Evolutionary conservation across 2,888 invertebrate genomes (phyloP), one percentile per base, ranked within the genome.

Genomic region (Orchestes rusci): DNA sequence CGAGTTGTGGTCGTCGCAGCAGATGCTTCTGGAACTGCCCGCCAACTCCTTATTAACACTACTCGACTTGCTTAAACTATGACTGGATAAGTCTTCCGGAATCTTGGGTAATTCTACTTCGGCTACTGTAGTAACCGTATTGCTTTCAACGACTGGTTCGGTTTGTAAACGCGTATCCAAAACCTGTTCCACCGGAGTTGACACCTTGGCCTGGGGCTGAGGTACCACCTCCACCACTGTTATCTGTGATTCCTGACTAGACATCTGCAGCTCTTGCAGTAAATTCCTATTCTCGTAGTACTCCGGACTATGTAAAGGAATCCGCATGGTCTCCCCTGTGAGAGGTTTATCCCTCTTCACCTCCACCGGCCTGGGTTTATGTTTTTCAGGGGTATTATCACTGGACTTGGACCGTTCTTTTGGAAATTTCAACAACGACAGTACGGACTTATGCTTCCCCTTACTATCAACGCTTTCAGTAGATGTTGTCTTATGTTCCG

Each of bases 241-340:
- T 35, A 73, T 73, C 59, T 73, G 73, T 4, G 73, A 73, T 32
- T 74, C 74, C 58, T 73, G 73, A 41, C 67, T 67, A 7, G 67
- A 66, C 35, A 63, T 62, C 45, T 66, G 64, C 43, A 62, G 59
- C 38, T 67, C 64, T 45, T 64, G 61, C 33, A 64, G 48, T 42
- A 56, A 45, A n/a, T 36, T 53, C 41, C 56, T 54, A 30, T 74
- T 71, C 36, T 72, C 70, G 58, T 81, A 82, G 50, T 81, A 80
- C 1, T 81, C 81, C 3, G 83, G 83, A n/a, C 84, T 83, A 51
- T 81, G 82, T 44, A 85, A 63, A 1, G 84, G 84, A 56, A 85
- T 84, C 52, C 82, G 77, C 40, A 85, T 80, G 41, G 76, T 73
- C 35, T 71, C 71, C 1, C 79, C 80, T 55, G 80, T 77, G 28